Evolutionary conservation across 2,113 vertebrate genomes (phyloP), one percentile per base, ranked within the genome.

Genomic region (Pithys albifrons): DNA sequence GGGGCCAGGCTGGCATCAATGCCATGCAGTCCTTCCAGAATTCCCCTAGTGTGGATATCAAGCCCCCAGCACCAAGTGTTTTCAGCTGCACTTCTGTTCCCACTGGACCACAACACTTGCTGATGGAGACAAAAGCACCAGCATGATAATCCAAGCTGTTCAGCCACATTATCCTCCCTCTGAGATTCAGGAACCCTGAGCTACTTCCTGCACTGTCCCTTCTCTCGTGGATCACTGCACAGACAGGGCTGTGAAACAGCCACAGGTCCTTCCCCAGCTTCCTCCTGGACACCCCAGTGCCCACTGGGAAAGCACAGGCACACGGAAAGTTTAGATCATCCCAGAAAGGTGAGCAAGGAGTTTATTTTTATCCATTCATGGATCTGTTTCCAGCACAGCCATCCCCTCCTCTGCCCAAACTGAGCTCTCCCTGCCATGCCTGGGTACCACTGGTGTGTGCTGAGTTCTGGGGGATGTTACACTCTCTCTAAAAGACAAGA

Each of bases 21-120:
- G 31, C 52, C 54, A 57, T 1, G 0, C 12, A 66, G 27, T 31
- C 18, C 41, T 69, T 87, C 70, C 55, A 69, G 84, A 73, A 84
- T 7, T 7, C 37, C 8, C 0, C 0, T 9, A 27, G 7, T 35
- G 43, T 8, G 37, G 51, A 10, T 35, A 49, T 15, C 18, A 25
- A 52, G 49, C 22, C 23, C 22, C 28, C 65, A 51, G 33, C 49
- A 74, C 61, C 19, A 29, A 41, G 33, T 27, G 29, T 62, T 55
- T 78, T 49, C 29, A n/a, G 7, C 14, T 15, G 9, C 57, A 41
- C 41, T 6, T 49, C 81, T 86, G 41, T 66, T 89, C 77, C 81
- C 31, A 14, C 46, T 20, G 62, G 71, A 57, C 41, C 33, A 57
- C 48, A 25, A 11, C 19, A 46, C 33, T 59, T 0, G 2, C 58